A percentile compares a stretch with the other conserved stretches of the same genome.
These are phyloP conservation scores for Colletes latitarsis DNA, from an alignment of 1,140 invertebrate genomes.

Conservation along the genomic window DNA sequence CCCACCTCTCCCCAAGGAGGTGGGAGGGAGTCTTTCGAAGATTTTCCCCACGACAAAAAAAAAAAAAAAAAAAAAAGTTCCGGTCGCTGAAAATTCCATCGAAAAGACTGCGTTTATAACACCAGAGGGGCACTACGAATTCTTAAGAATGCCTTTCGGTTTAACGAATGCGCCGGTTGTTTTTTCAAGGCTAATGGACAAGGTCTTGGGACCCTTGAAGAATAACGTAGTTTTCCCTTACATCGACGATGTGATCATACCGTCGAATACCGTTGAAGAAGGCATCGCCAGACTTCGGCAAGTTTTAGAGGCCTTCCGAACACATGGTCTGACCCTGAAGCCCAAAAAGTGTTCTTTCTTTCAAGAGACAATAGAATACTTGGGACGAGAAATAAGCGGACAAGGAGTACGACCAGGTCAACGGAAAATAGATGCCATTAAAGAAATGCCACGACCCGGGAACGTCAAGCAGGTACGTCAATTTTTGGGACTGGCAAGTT, in stretches of 20 bases:
- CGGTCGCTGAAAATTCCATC: neutral
- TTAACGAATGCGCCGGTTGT: neutral
- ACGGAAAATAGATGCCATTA: neutral
- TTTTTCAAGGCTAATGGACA: slow-evolving; percentile 46
- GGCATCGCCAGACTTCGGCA: neutral
- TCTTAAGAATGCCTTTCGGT: neutral
- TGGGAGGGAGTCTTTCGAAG: no score
- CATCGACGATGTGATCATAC: slow-evolving; percentile 61
- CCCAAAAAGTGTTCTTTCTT: neutral
- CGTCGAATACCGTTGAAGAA: no score
- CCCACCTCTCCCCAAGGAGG: no score
- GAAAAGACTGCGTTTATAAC: slow-evolving; percentile 1
- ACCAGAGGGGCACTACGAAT: neutral
- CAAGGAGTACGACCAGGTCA: neutral
- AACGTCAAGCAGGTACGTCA: slow-evolving; percentile 16
- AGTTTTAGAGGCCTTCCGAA: slow-evolving; percentile 27
- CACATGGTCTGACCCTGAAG: slow-evolving; percentile 5
- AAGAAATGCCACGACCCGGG: neutral
- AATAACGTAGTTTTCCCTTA: slow-evolving; percentile 59
- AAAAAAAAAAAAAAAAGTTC: no score
- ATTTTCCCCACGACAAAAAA: no score
- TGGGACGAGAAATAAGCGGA: slow-evolving; percentile 10
- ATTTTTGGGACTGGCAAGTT: slow-evolving; percentile 12
- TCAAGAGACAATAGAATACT: slow-evolving; percentile 1
- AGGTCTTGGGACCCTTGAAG: slow-evolving; percentile 47